Evolutionary conservation across 2,797 vertebrate species (phyloP), one percentile per base, ranked within the genome.

Genomic region (Chromis chromis): DNA sequence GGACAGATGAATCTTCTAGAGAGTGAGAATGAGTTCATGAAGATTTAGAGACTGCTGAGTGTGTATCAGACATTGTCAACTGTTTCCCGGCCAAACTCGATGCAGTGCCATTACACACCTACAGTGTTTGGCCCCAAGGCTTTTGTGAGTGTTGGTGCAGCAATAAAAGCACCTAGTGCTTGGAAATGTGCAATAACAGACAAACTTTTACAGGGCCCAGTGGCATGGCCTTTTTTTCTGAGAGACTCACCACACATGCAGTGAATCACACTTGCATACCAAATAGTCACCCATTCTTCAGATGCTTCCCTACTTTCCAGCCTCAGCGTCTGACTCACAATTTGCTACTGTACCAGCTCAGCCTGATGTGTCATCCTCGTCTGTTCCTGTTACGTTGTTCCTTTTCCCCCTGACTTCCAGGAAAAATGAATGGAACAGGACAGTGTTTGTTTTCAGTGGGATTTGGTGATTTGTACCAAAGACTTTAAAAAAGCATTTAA

Each of bases 121-220:
- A 40, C 42, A 39, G 31, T 50, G 82, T 93, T 89, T 89, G 88
- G 86, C 88, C 76, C 60, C 12, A 2, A 76, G 69, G 84, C 78
- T 85, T 93, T 89, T 93, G 88, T 83, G 87, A 93, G 88, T 86
- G 85, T 92, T 91, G 84, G 77, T 86, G 64, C 81, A 61, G 89
- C 87, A 88, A 84, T 94, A 91, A 94, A 94, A 91, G 71, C 85
- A 90, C 81, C 86, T 74, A 83, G 73, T 73, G 82, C 91, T 91
- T 92, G 91, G 88, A 93, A 94, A 92, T 87, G 68, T 94, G 85
- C 74, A 94, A 92, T 91, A 93, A 94, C 93, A 92, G 84, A 88
- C 71, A n/a, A 64, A 68, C 72, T 85, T 94, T 94, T 92, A 87
- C 87, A 76, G 86, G 88, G 61, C 86, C 84, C 76, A 62, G 86